Base-by-base conservation (phyloP, 2,113 vertebrate genomes). In the Catagonus wagneri region DNA sequence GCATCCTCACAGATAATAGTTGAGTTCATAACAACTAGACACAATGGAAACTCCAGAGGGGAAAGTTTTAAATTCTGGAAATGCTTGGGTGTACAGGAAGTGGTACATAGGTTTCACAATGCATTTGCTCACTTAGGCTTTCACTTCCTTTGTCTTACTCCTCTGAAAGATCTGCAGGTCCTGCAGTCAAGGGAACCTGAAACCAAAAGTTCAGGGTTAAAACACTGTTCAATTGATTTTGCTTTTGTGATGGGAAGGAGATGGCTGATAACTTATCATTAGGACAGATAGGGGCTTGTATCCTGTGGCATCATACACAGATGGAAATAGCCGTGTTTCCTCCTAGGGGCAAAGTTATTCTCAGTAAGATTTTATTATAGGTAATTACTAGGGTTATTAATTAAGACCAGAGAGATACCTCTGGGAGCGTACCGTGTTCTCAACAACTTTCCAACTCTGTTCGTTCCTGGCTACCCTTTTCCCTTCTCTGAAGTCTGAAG, bases 371-470 rank as follows among this genome's bases (percentile, higher is more conserved):
- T 56, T 79, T 25, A 56, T 79, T 16, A 58, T 58, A 54, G 34
- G 20, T 23, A 56, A 25, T 79, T 36, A 25, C n/a, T 34, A 25
- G 34, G 34, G 20, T 58, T 79, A 20, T 58, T 56, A 23, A 25
- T 7, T 36, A 14, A 39, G 60, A 34, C 71, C 7, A 63, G 66
- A 72, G 83, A 32, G 66, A 22, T 3, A 1, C 22, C 36, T n/a
- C 39, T 36, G n/a, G 22, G 39, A 13, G 63, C 10, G 14, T 15
- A 0, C 58, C 8, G 0, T 65, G 39, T 52, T 52, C 68, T 56
- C 32, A 7, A 1, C 9, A 11, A 4, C 63, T 27, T 25, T 25
- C 32, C 15, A 22, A 69, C 2, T 0, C 58, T 60, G 8, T 54
- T 50, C 10, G 2, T 22, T 72, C 72, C 63, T 20, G 3, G 7